A percentile compares a stretch with the other conserved stretches of the same genome.
These are phyloP conservation scores for Octodon degus DNA, from an alignment of 2,113 vertebrate genomes.

Conservation along the genomic window DNA sequence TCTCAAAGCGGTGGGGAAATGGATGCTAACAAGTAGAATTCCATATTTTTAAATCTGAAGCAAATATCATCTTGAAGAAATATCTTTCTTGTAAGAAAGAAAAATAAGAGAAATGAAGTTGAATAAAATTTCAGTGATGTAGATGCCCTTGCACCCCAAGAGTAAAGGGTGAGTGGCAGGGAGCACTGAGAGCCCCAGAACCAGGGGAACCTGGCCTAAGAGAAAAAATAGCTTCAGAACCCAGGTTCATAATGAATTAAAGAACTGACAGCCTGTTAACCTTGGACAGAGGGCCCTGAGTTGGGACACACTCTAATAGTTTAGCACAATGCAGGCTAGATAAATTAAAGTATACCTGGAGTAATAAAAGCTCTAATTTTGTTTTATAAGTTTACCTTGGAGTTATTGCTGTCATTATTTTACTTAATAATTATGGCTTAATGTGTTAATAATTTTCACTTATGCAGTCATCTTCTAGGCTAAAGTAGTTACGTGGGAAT, in stretches of 20 bases:
- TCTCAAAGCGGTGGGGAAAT: constrained; percentile 2
- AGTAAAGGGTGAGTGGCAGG: not conserved
- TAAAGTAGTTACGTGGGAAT: constrained; percentile 39
- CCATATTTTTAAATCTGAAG: constrained; percentile 23
- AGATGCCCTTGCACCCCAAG: not conserved
- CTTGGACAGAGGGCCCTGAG: not conserved
- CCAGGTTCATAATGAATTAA: not conserved
- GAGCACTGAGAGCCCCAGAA: not conserved
- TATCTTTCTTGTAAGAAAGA: not conserved
- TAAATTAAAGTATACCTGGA: constrained; percentile 37
- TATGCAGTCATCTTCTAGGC: constrained; percentile 10
- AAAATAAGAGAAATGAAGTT: not conserved
- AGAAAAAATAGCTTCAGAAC: not conserved
- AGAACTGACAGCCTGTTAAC: not conserved
- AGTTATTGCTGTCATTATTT: constrained; percentile 60
- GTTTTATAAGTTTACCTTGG: constrained; percentile 55
- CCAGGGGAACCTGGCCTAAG: not conserved
- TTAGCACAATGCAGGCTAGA: not conserved
- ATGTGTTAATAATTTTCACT: constrained; percentile 47
- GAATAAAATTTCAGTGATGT: not conserved
- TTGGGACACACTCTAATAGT: not conserved
- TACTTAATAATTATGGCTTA: constrained; percentile 45
- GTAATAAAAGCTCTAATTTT: constrained; percentile 54
- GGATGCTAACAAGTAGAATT: not conserved
- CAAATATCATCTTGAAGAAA: not conserved